phyloP scores from a whole-genome alignment of 2,797 vertebrate species.

The Muraenolepis orangiensis region DNA sequence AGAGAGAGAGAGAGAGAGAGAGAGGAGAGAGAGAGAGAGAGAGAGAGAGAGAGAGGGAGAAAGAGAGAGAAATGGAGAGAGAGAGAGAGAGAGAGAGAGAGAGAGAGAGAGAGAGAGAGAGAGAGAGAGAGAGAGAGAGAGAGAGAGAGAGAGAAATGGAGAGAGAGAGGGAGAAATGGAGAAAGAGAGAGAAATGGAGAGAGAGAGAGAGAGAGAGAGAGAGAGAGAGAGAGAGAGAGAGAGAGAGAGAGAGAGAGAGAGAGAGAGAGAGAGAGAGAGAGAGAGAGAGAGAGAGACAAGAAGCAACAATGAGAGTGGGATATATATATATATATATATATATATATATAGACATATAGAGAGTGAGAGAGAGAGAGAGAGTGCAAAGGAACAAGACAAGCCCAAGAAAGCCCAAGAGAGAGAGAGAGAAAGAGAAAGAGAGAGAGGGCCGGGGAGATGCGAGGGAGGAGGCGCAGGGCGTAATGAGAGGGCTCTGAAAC shows the following conservation, averaged over 20 bases:
- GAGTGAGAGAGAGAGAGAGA: conserved; percentile 11
- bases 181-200: neutral
- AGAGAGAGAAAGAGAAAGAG: conserved; percentile 28
- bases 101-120: neutral
- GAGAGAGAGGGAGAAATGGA: too few relatives aligned
- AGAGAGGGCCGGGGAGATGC: conserved; percentile 15
- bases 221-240: neutral
- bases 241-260: too few relatives aligned
- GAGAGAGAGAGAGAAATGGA: neutral
- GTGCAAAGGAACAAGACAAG: neutral
- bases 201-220: neutral
- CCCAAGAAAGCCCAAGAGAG: neutral
- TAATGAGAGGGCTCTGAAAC: conserved; percentile 57
- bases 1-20: too few relatives aligned
- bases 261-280: too few relatives aligned
- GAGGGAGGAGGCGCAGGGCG: conserved; percentile 35
- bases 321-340: too few relatives aligned
- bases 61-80: too few relatives aligned
- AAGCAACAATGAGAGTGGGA: too few relatives aligned
- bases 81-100: too few relatives aligned
- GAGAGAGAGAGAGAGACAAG: too few relatives aligned
- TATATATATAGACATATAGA: too few relatives aligned
- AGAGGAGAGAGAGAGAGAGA: too few relatives aligned
- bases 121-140: neutral
- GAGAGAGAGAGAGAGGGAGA: too few relatives aligned